Evolutionary conservation across 2,113 vertebrate species (phyloP), one percentile per base, ranked within the genome.

Genomic region (Zeus faber): DNA sequence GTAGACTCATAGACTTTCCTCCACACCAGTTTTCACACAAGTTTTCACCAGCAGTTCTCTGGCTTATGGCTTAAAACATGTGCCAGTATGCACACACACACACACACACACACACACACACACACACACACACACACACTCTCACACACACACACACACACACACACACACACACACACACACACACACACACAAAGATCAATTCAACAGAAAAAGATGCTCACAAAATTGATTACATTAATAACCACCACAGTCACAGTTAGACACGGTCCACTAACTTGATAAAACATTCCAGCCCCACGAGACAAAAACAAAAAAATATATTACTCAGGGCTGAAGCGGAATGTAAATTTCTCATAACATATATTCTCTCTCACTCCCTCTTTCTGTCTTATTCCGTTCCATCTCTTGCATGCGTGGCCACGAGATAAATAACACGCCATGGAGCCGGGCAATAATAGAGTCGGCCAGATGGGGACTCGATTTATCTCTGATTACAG

Each of bases 401-500:
- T 35, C 49, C 17, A 4, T n/a, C 45, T 11, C 13, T 20, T 65
- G 58, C 70, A 54, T 20, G 74, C 63, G 69, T 64, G 57, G 70
- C 70, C 62, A 58, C 40, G 39, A 75, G 72, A 83, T 73, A 64
- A 83, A 79, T 71, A 79, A 74, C 66, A 33, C 1, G 14, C 68
- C 58, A 57, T 67, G 49, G 76, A 77, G 71, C 68, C 9, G 24
- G 46, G 63, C 54, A 66, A 72, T 72, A 79, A 77, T 73, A 77
- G 60, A 67, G 64, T 71, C 76, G 69, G 58, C 79, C 48, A 13
- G 57, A 37, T 57, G 61, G 66, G 55, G 58, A 66, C 77, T 72
- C 64, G 73, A 71, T 82, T 82, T 49, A 75, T 69, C 58, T 70
- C 69, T 74, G 79, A 84, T 81, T 72, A 76, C 64, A 78, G 56